Percentiles rank a stretch among this genome's conserved stretches.
Evolutionary conservation across 2,113 vertebrate species (phyloP).

Genomic region (Hipposideros armiger): DNA sequence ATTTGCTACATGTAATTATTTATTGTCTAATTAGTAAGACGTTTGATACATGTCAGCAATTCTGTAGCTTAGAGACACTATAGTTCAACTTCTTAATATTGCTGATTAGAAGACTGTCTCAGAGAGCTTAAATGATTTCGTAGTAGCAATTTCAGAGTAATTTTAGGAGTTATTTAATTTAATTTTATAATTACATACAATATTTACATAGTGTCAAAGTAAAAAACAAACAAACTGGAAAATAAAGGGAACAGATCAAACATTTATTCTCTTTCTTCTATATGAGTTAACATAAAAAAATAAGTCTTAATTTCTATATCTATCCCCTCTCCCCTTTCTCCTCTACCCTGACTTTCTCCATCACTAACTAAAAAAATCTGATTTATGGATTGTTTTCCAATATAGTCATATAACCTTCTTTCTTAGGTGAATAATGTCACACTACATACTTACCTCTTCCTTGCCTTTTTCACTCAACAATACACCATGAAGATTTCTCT

Average conservation of each 20-base stretch:
- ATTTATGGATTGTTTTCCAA: neutral
- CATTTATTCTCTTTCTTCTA: neutral
- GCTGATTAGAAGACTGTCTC: neutral
- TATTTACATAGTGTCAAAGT: conserved; percentile 17
- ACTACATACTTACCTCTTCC: neutral
- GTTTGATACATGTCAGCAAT: neutral
- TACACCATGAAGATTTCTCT: neutral
- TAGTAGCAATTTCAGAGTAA: neutral
- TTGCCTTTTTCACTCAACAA: neutral
- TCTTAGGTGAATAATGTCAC: neutral
- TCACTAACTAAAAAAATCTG: neutral
- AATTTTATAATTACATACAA: conserved; percentile 4
- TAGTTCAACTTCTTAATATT: neutral
- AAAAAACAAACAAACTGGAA: neutral
- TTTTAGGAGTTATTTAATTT: neutral
- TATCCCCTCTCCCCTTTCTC: neutral
- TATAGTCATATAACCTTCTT: neutral
- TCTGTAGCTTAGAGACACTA: neutral
- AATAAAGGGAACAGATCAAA: neutral
- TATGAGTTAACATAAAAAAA: neutral
- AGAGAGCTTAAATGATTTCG: neutral
- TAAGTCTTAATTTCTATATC: neutral
- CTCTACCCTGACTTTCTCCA: neutral
- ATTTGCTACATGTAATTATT: neutral
- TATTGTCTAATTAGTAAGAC: neutral